Percentiles rank a stretch among this genome's conserved stretches.
Conservation (phyloP, 2,888 invertebrate species). For the Clepsis dumicolana region DNA sequence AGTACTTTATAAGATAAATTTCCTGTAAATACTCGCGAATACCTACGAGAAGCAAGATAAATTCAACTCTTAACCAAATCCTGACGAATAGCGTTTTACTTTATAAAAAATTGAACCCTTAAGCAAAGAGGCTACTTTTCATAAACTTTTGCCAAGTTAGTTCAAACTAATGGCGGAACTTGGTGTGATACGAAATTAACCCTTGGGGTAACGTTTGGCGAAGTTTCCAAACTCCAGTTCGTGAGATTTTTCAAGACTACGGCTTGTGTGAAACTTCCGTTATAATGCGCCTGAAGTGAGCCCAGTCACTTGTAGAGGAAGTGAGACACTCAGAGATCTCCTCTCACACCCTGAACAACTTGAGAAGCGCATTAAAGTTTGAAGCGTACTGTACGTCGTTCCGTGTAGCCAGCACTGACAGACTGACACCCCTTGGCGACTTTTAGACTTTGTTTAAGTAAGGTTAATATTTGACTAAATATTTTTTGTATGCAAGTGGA, state of each 20-base stretch:
- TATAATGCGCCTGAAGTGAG: too few relatives aligned
- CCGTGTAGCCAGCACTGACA: too few relatives aligned
- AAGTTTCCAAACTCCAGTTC: background rate
- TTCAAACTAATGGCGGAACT: constrained; percentile 34
- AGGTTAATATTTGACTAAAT: too few relatives aligned
- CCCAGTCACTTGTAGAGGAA: too few relatives aligned
- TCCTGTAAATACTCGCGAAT: constrained; percentile 1
- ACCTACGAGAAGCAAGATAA: constrained; percentile 31
- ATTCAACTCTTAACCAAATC: constrained; percentile 20
- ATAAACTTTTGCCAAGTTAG: constrained; percentile 12
- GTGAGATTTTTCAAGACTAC: background rate
- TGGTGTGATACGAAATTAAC: background rate
- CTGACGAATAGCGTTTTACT: constrained; percentile 32
- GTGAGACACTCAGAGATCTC: too few relatives aligned
- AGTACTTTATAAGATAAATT: constrained; percentile 20
- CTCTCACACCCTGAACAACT: too few relatives aligned
- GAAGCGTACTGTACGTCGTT: too few relatives aligned
- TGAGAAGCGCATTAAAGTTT: too few relatives aligned
- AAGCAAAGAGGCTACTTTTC: constrained; percentile 24
- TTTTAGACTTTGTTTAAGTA: too few relatives aligned
- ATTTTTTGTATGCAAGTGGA: too few relatives aligned
- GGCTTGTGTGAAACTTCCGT: too few relatives aligned
- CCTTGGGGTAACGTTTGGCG: constrained; percentile 11
- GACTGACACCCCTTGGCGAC: too few relatives aligned
- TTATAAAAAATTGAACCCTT: constrained; percentile 24